Percentiles rank a stretch among this genome's conserved stretches.
Evolutionary conservation across 2,888 invertebrate species (phyloP).

Genomic region (Idaea straminata): DNA sequence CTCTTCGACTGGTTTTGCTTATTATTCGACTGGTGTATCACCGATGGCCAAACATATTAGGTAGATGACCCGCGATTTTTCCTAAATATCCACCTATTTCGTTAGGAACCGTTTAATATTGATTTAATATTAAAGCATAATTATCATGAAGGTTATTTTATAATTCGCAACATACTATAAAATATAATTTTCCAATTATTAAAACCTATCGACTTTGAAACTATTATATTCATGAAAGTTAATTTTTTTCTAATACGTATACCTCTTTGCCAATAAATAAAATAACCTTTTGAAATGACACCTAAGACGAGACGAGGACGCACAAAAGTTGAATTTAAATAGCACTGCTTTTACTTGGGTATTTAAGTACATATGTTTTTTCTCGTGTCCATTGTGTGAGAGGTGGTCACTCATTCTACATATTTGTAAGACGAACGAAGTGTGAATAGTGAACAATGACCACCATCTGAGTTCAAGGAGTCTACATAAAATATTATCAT

Average conservation of each 20-base stretch:
- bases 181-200: no score
- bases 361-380: neutral
- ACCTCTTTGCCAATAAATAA: neutral
- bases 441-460: neutral
- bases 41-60: slow-evolving; percentile 53
- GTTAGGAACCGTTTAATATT: slow-evolving; percentile 3
- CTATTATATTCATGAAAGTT: neutral
- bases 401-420: neutral
- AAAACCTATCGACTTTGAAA: no score
- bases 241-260: neutral
- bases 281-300: neutral
- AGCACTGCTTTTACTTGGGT: neutral
- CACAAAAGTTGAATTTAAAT: neutral
- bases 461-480: neutral
- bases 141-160: neutral
- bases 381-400: neutral
- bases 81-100: slow-evolving; percentile 3
- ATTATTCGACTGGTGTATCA: slow-evolving; percentile 67
- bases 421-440: neutral
- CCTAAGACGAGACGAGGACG: neutral
- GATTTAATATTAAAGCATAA: neutral
- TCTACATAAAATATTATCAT: neutral
- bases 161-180: no score
- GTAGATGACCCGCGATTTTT: slow-evolving; percentile 42
- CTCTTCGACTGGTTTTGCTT: slow-evolving; percentile 73